Evolutionary conservation across 2,113 vertebrate species (phyloP), one percentile per base, ranked within the genome.

Genomic region (chimpanzee (Pan troglodytes)): DNA sequence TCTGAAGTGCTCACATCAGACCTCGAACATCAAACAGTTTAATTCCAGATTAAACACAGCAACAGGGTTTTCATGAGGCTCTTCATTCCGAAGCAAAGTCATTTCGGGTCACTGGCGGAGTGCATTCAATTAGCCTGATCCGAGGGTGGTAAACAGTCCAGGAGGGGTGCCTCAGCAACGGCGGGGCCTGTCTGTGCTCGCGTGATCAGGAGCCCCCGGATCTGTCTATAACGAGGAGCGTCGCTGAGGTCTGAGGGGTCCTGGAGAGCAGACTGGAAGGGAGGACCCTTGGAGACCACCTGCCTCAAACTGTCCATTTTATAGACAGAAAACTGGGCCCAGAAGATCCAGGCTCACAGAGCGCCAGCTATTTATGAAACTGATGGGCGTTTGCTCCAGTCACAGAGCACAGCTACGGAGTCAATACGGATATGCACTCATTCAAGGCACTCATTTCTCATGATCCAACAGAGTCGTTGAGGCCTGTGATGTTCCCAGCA

Each of bases 371-470:
- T 0, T 17, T 25, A 5, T 1, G 2, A 43, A 12, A 3, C 6
- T 5, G 55, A 11, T 1, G 6, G n/a, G 1, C 4, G 12, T 18
- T 8, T 43, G 64, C 57, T 35, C 38, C 67, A 38, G 78, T 59
- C n/a, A 18, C 30, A 17, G 84, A 32, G 68, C 68, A 9, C 12
- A 30, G 20, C 5, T 1, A 6, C 1, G 2, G 18, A 3, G 25
- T 0, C 7, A 3, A 14, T 3, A 52, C 35, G 35, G 32, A 2
- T 0, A 5, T 2, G 35, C 2, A 2, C 59, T 85, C 20, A 2
- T 0, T 40, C 0, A 9, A n/a, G 20, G 64, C 5, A 14, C 3
- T n/a, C 9, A 0, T 0, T 17, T n/a, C 52, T 43, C 17, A 4
- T 6, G 17, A 5, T 8, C 30, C 9, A 12, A 30, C 17, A 38